Base-by-base conservation (phyloP, 2,113 vertebrate genomes). In the Dipodomys spectabilis region DNA sequence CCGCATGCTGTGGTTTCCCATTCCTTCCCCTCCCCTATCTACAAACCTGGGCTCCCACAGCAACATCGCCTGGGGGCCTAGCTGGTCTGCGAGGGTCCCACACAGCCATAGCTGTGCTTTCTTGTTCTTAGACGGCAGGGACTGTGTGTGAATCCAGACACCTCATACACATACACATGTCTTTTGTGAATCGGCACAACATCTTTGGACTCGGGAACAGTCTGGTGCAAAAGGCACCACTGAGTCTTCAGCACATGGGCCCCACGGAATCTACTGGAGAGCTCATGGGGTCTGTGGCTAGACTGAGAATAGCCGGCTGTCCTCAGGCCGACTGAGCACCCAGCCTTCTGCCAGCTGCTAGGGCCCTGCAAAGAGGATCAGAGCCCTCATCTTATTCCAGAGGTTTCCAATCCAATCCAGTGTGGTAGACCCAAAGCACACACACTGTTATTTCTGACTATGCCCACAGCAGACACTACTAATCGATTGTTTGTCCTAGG, bases 111-210 rank as follows among this genome's bases (percentile, higher is more conserved):
- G 85, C 30, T 25, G 23, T 28, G 60, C 77, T 35, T 60, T 88
- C 65, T 79, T 35, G 15, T 5, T 45, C 82, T 30, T 0, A n/a
- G 19, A 3, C 20, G 39, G 78, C 30, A 23, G 32, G 13, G 7
- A 25, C 78, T 6, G 3, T 1, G 39, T 6, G 3, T 1, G 39
- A n/a, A 11, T 6, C 60, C 27, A 15, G 32, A 39, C 7, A 6
- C 25, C 2, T 0, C 0, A 1, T 57, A 5, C 1, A 1, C 60
- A 3, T 11, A 49, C 16, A 16, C 13, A 27, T 27, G 18, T 6
- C 39, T 67, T 44, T 11, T 20, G 8, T 5, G 32, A 60, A 39
- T 32, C 78, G 23, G 62, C 25, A 2, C 44, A 80, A 28, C n/a
- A 6, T n/a, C 87, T 60, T 80, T n/a, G 16, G 3, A 60, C 25